phyloP scores from a whole-genome alignment of 1,140 invertebrate species.

The Heliconius melpomene region DNA sequence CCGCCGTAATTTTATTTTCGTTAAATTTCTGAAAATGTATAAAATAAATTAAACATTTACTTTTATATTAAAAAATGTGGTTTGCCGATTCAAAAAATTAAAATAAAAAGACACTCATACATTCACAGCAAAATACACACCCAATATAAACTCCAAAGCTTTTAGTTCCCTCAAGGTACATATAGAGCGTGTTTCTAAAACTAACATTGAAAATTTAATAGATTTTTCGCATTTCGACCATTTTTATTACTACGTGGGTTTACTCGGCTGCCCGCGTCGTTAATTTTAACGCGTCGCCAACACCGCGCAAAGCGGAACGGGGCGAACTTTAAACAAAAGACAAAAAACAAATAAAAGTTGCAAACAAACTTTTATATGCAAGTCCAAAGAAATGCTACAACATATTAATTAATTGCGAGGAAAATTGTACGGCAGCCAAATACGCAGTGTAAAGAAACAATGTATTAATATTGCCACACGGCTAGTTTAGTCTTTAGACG shows the following conservation, averaged over 20 bases:
- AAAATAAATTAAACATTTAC: too few relatives aligned
- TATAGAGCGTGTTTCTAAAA: background rate
- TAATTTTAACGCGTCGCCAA: slow-evolving; percentile 32
- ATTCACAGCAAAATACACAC: background rate
- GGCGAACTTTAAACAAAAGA: slow-evolving; percentile 19
- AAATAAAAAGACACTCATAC: background rate
- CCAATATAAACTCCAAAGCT: background rate
- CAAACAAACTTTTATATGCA: slow-evolving; percentile 10
- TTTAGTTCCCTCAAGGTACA: slow-evolving; percentile 5
- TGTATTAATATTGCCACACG: slow-evolving; percentile 2
- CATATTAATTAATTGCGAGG: slow-evolving; percentile 14
- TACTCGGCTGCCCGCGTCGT: slow-evolving; percentile 27
- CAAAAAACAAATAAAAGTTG: slow-evolving; percentile 13
- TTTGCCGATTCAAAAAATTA: background rate
- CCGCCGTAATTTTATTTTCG: too few relatives aligned
- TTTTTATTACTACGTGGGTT: background rate
- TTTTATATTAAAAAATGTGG: too few relatives aligned
- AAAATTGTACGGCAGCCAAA: slow-evolving; percentile 16
- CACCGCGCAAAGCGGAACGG: slow-evolving; percentile 17
- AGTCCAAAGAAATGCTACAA: slow-evolving; percentile 7
- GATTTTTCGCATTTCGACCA: slow-evolving; percentile 6
- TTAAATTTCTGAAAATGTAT: too few relatives aligned
- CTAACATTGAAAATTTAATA: slow-evolving; percentile 14
- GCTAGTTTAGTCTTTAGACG: background rate
- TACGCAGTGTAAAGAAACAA: background rate